Evolutionary conservation across 2,797 vertebrate genomes (phyloP).

Genomic region (Hippopotamyrus pictus): DNA sequence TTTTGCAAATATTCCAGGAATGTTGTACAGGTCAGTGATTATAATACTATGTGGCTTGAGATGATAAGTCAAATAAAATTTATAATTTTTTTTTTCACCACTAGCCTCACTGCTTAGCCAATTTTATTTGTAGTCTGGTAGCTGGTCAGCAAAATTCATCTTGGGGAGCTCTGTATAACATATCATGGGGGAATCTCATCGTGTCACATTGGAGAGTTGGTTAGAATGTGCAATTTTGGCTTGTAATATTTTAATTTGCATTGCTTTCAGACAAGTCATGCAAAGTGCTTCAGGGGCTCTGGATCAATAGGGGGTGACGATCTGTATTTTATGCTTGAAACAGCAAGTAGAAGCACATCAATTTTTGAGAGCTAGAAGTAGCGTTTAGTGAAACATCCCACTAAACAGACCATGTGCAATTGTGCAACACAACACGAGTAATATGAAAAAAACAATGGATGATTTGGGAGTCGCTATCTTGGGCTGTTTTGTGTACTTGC

Average conservation of each 20-base stretch:
- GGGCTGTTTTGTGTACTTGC: no score
- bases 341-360: neutral
- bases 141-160: neutral
- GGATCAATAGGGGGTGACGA: neutral
- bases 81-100: neutral
- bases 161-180: neutral
- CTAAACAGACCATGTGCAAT: no score
- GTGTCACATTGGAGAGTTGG: neutral
- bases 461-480: no score
- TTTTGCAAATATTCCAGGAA: neutral
- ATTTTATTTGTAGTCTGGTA: neutral
- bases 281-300: neutral
- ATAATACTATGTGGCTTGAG: neutral
- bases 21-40: neutral
- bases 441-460: no score
- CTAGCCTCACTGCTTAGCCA: neutral
- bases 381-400: no score
- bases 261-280: neutral
- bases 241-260: neutral
- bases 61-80: neutral
- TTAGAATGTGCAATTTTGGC: neutral
- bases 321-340: neutral
- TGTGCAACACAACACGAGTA: no score
- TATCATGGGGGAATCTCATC: neutral
- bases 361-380: neutral